Conservation (phyloP, 2,888 invertebrate genomes). For the Drosophila monieri region DNA sequence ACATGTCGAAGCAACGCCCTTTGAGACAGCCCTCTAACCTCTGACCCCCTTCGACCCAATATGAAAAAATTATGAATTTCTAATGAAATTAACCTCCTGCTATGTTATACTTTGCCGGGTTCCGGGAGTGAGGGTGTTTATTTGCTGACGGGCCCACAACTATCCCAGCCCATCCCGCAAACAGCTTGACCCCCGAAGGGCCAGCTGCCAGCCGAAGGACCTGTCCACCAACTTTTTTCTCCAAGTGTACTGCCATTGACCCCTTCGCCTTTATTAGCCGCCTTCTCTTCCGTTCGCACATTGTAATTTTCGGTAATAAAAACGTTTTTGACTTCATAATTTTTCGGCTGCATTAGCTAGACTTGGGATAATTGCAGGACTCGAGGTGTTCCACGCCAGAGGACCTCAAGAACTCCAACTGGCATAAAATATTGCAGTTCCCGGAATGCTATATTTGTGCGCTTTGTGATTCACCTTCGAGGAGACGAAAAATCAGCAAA, state of each 20-base stretch:
- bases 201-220: slow-evolving; percentile 26
- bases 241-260: slow-evolving; percentile 56
- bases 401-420: neutral
- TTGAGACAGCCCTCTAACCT: neutral
- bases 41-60: slow-evolving; percentile 1
- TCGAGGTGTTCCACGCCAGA: neutral
- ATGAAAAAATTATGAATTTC: slow-evolving; percentile 79
- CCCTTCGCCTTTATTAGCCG: slow-evolving; percentile 43
- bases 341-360: slow-evolving; percentile 41
- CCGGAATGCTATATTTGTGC: slow-evolving; percentile 49
- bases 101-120: slow-evolving; percentile 11
- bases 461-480: slow-evolving; percentile 64
- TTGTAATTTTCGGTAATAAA: slow-evolving; percentile 81
- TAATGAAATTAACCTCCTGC: slow-evolving; percentile 82
- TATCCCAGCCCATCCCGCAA: slow-evolving; percentile 29
- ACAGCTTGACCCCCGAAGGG: slow-evolving; percentile 26
- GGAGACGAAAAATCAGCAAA: slow-evolving; percentile 21
- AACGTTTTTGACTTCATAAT: slow-evolving; percentile 68
- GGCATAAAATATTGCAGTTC: slow-evolving; percentile 6
- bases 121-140: slow-evolving; percentile 59
- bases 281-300: slow-evolving; percentile 51
- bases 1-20: slow-evolving; percentile 70
- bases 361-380: slow-evolving; percentile 61
- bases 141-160: slow-evolving; percentile 67
- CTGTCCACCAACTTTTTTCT: slow-evolving; percentile 2